These are phyloP conservation scores for Meandrina meandrites DNA, from an alignment of 92 coral and sea anemone genomes.

Conservation along the genomic window DNA sequence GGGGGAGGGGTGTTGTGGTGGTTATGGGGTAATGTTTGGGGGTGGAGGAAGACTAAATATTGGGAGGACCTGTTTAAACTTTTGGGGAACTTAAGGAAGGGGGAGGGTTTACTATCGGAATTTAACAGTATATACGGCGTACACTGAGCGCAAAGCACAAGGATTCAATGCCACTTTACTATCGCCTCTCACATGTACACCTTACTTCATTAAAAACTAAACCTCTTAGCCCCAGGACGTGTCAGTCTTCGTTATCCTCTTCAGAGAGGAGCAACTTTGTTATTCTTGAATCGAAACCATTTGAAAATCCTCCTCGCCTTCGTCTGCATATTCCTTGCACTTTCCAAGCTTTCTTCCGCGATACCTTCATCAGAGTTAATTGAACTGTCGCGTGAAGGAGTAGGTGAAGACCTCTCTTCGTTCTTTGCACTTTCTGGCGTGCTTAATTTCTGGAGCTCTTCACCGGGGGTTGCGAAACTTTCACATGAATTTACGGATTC, in stretches of 20 bases:
- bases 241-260: background rate
- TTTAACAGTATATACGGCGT: background rate
- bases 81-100: background rate
- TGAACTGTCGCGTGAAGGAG: background rate
- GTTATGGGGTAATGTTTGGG: too few relatives aligned
- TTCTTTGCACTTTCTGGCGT: background rate
- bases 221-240: background rate
- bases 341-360: background rate
- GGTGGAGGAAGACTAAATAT: too few relatives aligned
- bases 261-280: conserved; percentile 1
- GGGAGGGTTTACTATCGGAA: background rate
- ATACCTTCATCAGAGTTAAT: background rate
- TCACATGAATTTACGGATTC: background rate
- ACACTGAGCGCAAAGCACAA: background rate
- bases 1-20: background rate
- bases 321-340: background rate
- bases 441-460: background rate
- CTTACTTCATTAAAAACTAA: background rate
- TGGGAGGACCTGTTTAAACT: too few relatives aligned
- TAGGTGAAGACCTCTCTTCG: background rate
- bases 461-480: background rate
- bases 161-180: background rate
- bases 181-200: background rate
- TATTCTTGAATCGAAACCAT: background rate
- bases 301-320: background rate